Evolutionary conservation across 2,113 vertebrate genomes (phyloP).

Genomic region (Callocephalon fimbriatum): DNA sequence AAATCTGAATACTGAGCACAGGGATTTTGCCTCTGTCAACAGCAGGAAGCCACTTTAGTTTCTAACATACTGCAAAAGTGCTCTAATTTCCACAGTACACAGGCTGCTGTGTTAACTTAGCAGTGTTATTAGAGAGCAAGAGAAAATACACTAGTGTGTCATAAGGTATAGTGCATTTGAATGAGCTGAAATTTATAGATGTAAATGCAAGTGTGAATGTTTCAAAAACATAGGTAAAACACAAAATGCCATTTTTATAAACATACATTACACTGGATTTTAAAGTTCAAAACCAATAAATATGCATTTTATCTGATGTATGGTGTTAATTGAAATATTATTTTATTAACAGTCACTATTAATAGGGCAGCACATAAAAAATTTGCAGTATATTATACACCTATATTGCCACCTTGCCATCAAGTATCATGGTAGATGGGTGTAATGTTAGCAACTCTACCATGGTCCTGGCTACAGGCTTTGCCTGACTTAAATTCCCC

Average conservation of each 20-base stretch:
- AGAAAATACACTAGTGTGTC: neutral
- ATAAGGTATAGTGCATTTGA: neutral
- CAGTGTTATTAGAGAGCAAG: neutral
- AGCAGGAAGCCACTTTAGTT: neutral
- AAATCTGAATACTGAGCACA: neutral
- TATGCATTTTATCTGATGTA: neutral
- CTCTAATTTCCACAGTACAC: neutral
- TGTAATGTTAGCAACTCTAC: neutral
- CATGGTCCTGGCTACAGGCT: neutral
- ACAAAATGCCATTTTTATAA: neutral
- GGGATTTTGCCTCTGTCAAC: neutral
- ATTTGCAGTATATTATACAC: neutral
- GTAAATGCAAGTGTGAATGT: neutral
- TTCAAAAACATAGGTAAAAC: neutral
- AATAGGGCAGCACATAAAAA: neutral
- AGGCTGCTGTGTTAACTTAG: neutral
- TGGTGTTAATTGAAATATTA: neutral
- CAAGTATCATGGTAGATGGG: no score
- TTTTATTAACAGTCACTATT: neutral
- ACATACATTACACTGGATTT: rapidly evolving
- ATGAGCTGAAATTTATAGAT: neutral
- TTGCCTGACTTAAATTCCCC: neutral
- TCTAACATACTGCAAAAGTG: neutral
- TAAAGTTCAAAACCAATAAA: neutral
- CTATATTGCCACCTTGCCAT: neutral